Base-by-base conservation (phyloP, 2,113 vertebrate genomes). In the Xiphorhynchus elegans region DNA sequence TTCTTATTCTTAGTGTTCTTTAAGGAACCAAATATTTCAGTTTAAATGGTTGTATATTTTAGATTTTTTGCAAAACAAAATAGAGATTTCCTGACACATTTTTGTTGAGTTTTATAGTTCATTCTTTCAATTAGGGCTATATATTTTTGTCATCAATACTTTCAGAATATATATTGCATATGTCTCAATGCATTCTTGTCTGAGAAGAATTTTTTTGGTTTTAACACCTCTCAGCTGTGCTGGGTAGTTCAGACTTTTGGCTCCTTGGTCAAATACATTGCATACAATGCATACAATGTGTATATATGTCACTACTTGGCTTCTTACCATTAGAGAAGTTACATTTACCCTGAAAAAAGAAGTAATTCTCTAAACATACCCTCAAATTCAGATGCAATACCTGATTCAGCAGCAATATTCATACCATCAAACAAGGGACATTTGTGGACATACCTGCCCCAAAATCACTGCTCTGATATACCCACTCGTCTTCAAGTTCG, bases 341-440 rank as follows among this genome's bases (percentile, higher is more conserved):
- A 28, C 17, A 14, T 25, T 25, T 68, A 8, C 25, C 55, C 5
- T 46, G 3, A 64, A 74, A 46, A 21, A 20, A 23, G 2, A 33
- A 42, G 4, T 9, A 29, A 24, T 76, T 84, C 18, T 93, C 37
- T 56, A 49, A 79, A n/a, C 10, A 14, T 15, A 44, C 29, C 13
- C 47, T 87, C 58, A 52, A 35, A 42, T 73, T 92, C 60, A 58
- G 42, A 63, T 66, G 26, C 3, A 39, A 35, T 33, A 29, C 26
- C 52, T 74, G 35, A 63, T 73, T 79, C 77, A 87, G n/a, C 53
- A 87, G 23, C 3, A 40, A 23, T 60, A 49, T 37, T 79, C 15
- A 13, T 17, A 26, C 7, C 17, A 20, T 26, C 12, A 59, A 70
- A 59, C 0, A 0, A n/a, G 20, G 23, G 35, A 53, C 13, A 18